Percentiles rank a stretch among this genome's conserved stretches.
Evolutionary conservation across 1,140 invertebrate species (phyloP).

Genomic region (Cotesia glomerata): DNA sequence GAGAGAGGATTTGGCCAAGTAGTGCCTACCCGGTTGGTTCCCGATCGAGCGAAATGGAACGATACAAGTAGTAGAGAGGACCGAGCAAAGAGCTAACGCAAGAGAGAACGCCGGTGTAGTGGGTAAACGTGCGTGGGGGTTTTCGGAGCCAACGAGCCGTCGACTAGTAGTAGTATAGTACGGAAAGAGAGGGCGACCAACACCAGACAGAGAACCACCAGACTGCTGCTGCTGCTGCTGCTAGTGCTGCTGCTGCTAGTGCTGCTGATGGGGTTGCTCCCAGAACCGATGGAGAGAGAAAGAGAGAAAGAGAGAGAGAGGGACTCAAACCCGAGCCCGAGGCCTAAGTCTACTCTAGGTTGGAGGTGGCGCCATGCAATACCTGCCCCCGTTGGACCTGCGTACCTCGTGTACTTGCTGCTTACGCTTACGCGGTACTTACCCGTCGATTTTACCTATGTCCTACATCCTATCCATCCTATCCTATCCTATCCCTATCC

Average conservation of each 20-base stretch:
- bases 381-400: slow-evolving; percentile 44
- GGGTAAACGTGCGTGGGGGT: slow-evolving; percentile 37
- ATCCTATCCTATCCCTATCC: background rate
- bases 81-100: background rate
- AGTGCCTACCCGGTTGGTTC: background rate
- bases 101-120: slow-evolving; percentile 9
- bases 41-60: slow-evolving; percentile 33
- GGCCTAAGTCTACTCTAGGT: slow-evolving; percentile 61
- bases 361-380: slow-evolving; percentile 62
- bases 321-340: slow-evolving; percentile 29
- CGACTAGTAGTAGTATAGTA: slow-evolving; percentile 13
- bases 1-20: background rate
- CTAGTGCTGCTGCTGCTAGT: slow-evolving; percentile 19
- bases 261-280: slow-evolving; percentile 28
- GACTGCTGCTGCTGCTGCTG: slow-evolving; percentile 27
- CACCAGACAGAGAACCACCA: no score
- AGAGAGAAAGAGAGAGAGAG: slow-evolving; percentile 19
- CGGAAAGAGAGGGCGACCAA: background rate
- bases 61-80: slow-evolving; percentile 22
- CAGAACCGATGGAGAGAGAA: slow-evolving; percentile 25
- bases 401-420: slow-evolving; percentile 41
- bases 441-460: background rate
- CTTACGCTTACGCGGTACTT: background rate
- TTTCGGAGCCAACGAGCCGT: background rate
- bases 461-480: no score